A percentile compares a stretch with the other conserved stretches of the same genome.
Conservation (phyloP, 2,888 invertebrate species). For the Eilema sororculum region DNA sequence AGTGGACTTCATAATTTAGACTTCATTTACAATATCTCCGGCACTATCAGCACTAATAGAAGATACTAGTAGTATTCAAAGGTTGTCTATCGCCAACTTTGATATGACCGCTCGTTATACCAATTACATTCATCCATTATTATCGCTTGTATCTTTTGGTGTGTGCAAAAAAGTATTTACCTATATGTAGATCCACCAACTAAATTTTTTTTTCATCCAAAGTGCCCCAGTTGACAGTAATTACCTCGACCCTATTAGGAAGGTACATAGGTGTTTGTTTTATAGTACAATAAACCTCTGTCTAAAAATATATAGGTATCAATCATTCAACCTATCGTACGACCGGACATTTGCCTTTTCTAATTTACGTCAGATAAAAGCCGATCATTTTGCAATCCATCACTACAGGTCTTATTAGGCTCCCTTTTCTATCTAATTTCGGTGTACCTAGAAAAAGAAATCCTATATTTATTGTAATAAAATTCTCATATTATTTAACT, state of each 20-base stretch:
- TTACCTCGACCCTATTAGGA: background rate
- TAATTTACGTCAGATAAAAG: background rate
- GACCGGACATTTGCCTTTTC: background rate
- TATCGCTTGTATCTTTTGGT: background rate
- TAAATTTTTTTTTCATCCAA: slow-evolving; percentile 21
- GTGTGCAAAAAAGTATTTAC: too few relatives aligned
- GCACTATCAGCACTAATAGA: too few relatives aligned
- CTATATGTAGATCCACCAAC: background rate
- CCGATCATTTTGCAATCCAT: background rate
- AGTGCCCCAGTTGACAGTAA: background rate
- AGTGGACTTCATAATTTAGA: too few relatives aligned
- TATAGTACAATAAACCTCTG: background rate
- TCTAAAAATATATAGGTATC: background rate
- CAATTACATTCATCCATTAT: background rate
- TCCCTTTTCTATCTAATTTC: background rate
- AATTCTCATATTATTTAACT: background rate
- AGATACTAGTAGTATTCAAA: too few relatives aligned
- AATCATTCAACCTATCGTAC: background rate
- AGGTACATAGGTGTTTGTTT: background rate
- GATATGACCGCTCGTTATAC: background rate
- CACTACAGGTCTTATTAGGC: background rate
- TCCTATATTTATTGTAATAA: background rate
- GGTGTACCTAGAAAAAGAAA: background rate
- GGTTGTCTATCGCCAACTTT: background rate
- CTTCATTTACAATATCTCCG: too few relatives aligned